phyloP scores from a whole-genome alignment of 2,113 vertebrate genomes.

The Xiphophorus hellerii region DNA sequence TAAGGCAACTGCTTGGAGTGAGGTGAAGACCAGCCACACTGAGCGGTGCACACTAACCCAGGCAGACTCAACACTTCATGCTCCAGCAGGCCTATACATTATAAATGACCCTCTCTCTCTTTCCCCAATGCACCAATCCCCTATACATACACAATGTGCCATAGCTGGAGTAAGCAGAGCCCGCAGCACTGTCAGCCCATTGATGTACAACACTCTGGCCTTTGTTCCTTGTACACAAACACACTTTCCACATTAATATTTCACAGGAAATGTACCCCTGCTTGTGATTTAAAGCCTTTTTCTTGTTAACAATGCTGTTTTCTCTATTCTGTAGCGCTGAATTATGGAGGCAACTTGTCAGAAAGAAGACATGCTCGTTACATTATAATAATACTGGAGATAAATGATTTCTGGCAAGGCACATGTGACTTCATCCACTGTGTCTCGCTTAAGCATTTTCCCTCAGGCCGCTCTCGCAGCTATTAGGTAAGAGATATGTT shows the following conservation, averaged over 20 bases:
- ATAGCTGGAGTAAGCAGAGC: constrained; percentile 73
- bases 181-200: constrained; percentile 74
- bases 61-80: constrained; percentile 70
- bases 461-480: constrained; percentile 68
- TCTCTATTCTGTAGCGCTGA: constrained; percentile 74
- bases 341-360: constrained; percentile 76
- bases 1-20: constrained; percentile 61
- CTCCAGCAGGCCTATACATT: constrained; percentile 76
- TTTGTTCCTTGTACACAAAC: constrained; percentile 82
- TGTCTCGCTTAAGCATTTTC: constrained; percentile 53
- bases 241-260: constrained; percentile 84
- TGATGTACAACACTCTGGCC: constrained; percentile 82
- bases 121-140: constrained; percentile 49
- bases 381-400: constrained; percentile 67
- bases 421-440: constrained; percentile 61
- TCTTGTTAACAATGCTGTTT: constrained; percentile 82
- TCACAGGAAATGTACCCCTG: constrained; percentile 78
- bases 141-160: constrained; percentile 56
- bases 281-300: constrained; percentile 83
- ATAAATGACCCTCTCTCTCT: constrained; percentile 77
- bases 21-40: constrained; percentile 61
- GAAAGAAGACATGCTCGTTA: constrained; percentile 66
- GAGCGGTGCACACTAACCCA: constrained; percentile 65
- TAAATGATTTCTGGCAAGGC: constrained; percentile 73
- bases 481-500: constrained; percentile 69